Evolutionary conservation across 2,888 invertebrate species (phyloP).

Genomic region (Mimas tiliae): DNA sequence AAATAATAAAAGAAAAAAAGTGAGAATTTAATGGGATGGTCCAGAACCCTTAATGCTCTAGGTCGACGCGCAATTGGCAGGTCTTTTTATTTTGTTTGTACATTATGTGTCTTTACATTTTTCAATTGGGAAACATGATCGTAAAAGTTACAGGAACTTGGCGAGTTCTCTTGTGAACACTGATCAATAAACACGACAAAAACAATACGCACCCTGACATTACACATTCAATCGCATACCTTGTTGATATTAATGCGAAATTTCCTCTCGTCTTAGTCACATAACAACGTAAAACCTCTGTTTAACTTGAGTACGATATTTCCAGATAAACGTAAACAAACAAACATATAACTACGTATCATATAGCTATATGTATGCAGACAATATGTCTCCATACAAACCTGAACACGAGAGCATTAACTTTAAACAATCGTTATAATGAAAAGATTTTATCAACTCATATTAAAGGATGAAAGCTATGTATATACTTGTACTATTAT

Average conservation of each 20-base stretch:
- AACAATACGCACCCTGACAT: conserved; percentile 12
- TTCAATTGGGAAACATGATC: neutral
- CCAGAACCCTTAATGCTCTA: too few relatives aligned
- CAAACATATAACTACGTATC: conserved; percentile 36
- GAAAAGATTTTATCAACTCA: neutral
- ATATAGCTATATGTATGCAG: conserved; percentile 33
- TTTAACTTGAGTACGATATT: conserved; percentile 31
- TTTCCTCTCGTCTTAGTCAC: neutral
- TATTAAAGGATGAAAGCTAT: neutral
- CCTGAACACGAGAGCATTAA: conserved; percentile 23
- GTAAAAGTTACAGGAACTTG: neutral
- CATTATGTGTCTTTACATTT: neutral
- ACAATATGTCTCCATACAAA: conserved; percentile 19
- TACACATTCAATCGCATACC: neutral
- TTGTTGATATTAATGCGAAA: neutral
- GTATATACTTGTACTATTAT: neutral
- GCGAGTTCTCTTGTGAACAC: neutral
- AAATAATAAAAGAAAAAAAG: too few relatives aligned
- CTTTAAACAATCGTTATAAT: conserved; percentile 13
- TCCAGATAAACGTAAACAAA: conserved; percentile 49
- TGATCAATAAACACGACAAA: conserved; percentile 20
- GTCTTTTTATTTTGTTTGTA: too few relatives aligned
- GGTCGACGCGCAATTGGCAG: too few relatives aligned
- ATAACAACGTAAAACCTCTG: conserved; percentile 18
- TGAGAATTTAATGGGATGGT: too few relatives aligned